These are phyloP conservation scores for Sinopyrophorus schimmeli DNA, from an alignment of 2,888 invertebrate genomes.

Conservation along the genomic window DNA sequence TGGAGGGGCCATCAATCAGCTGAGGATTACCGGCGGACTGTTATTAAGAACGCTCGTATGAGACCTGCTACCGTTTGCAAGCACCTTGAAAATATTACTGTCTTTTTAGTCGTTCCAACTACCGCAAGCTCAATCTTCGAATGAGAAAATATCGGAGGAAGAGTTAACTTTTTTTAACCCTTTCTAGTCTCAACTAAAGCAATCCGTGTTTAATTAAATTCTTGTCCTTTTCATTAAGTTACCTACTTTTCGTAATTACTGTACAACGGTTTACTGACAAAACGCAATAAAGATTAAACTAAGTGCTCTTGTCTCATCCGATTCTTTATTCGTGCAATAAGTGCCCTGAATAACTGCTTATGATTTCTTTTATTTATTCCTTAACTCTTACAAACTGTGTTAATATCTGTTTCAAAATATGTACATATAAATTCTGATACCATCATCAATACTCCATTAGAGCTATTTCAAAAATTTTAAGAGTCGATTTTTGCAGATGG, in stretches of 20 bases:
- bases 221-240: slow-evolving; percentile 3
- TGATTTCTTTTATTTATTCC: no score
- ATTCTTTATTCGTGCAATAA: no score
- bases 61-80: slow-evolving; percentile 45
- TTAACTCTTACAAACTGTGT: no score
- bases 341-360: no score
- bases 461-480: no score
- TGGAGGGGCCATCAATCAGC: slow-evolving; percentile 55
- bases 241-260: slow-evolving; percentile 11
- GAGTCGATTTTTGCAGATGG: no score
- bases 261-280: slow-evolving; percentile 8
- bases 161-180: slow-evolving; percentile 18
- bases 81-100: slow-evolving; percentile 50
- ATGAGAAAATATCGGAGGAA: slow-evolving; percentile 29
- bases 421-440: no score
- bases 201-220: slow-evolving; percentile 35
- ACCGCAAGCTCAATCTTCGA: slow-evolving; percentile 42
- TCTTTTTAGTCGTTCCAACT: slow-evolving; percentile 44
- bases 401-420: no score
- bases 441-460: no score
- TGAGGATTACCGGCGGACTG: slow-evolving; percentile 54
- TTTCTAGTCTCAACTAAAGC: slow-evolving; percentile 23
- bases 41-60: slow-evolving; percentile 55
- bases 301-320: no score
- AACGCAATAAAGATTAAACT: slow-evolving; percentile 8